Evolutionary conservation across 2,888 invertebrate genomes (phyloP), one percentile per base, ranked within the genome.

Genomic region (Tinea trinotella): DNA sequence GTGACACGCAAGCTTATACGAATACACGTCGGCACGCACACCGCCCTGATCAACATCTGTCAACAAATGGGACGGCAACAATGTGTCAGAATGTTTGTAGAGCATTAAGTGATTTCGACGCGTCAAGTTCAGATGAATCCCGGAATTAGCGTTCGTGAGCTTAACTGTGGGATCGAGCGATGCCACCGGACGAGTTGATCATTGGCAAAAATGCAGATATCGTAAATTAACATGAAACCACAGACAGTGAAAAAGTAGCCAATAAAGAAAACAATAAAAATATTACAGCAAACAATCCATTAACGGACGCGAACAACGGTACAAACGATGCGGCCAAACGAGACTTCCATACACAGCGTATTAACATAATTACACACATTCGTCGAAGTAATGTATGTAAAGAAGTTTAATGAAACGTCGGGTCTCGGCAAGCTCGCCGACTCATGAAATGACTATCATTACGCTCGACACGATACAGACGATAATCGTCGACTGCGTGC

Each of bases 381-480:
- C 79, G 75, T 74, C 70, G 71, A 75, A 78, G 77, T 79, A 78
- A 80, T 80, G 73, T 77, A 79, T 76, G 80, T 77, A 74, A 77
- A 79, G 73, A 70, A 74, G 76, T 82, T 80, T 82, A 84, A 84
- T 81, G 76, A 78, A 79, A 80, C 78, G 78, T 81, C 77, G 34
- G n/a, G 18, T 17, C 72, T 76, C 72, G 68, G 76, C 75, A 64
- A 76, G 79, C 73, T 67, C 74, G 79, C 70, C 77, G 78, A 76
- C 74, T 80, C 80, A 76, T 79, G 77, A 80, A 82, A 83, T 83
- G 74, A 84, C 83, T 76, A 81, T 82, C 78, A 85, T 85, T 85
- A 85, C 76, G 70, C 64, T 73, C 78, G 77, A 82, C 83, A 79
- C 84, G 83, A 83, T 83, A 81, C 79, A 78, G 75, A 78, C 76